Evolutionary conservation across 2,888 invertebrate species (phyloP).

Genomic region (Rhogogaster chlorosoma): DNA sequence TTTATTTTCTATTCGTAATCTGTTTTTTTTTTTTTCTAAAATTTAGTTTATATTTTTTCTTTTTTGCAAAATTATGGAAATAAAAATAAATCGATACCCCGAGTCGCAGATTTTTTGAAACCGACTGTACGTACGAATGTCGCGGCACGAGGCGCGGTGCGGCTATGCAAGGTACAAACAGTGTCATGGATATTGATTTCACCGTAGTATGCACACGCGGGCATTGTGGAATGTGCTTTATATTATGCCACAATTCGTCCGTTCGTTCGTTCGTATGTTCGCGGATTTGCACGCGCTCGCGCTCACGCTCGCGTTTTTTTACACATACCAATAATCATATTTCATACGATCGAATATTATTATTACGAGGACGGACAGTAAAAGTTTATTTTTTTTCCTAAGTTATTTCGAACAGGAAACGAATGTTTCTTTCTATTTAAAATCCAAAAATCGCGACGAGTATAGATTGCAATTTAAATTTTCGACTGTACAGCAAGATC

Average conservation of each 20-base stretch:
- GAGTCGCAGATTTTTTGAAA: neutral
- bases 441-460: too few species aligned
- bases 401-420: neutral
- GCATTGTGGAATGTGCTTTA: constrained; percentile 75
- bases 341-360: neutral
- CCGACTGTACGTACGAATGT: constrained; percentile 44
- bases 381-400: neutral
- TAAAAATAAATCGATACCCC: neutral
- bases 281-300: constrained; percentile 8
- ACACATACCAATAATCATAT: neutral
- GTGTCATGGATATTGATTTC: constrained; percentile 74
- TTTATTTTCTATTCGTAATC: neutral
- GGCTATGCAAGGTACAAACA: constrained; percentile 71
- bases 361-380: neutral
- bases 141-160: constrained; percentile 61
- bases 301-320: neutral
- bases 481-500: neutral
- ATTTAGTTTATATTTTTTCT: neutral
- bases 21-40: neutral
- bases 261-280: neutral
- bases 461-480: neutral
- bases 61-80: neutral
- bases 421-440: neutral
- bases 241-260: constrained; percentile 53
- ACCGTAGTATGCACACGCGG: constrained; percentile 67